Base-by-base conservation (phyloP, 2,888 invertebrate genomes). In the Prosopocoilus inquinatus region DNA sequence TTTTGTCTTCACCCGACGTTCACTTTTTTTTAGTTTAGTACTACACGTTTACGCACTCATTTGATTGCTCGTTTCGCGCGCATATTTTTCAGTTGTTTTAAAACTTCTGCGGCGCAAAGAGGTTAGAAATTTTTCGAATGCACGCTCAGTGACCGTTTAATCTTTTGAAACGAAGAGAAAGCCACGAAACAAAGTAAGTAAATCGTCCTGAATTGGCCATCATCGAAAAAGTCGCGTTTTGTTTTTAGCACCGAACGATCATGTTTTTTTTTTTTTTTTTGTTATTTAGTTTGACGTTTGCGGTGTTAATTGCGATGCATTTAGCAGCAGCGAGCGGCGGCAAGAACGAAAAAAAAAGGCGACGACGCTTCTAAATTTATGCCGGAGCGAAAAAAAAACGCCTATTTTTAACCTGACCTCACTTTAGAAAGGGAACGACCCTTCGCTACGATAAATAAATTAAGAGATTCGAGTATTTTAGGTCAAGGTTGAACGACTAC, bases 351-450 rank as follows among this genome's bases (percentile, higher is more conserved):
- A n/a, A n/a, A n/a, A n/a, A n/a, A n/a, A n/a, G n/a, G n/a, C n/a
- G n/a, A n/a, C n/a, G n/a, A n/a, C n/a, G n/a, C n/a, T 28, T 28
- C 20, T 28, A 28, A 39, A 39, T 39, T 9, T 39, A 39, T 9
- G 39, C 15, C 15, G 8, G 15, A 39, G 15, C 9, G 7, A 11
- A 7, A 11, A 39, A 39, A 11, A 12, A 39, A 39, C 12, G 13
- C 7, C 13, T 46, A 20, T 20, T 46, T 46, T 46, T 33, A 28
- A 28, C 33, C 33, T 55, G 55, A 55, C 55, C 56, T 52, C 52
- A 43, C 52, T 45, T 41, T 56, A 56, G 56, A 52, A 56, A 56
- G 56, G 52, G 45, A 44, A 39, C 34, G 41, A 55, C 46, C 44
- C 34, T 34, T 34, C 11, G 35, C 47, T 13, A 28, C 15, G n/a